Evolutionary conservation across 2,113 vertebrate species (phyloP), one percentile per base, ranked within the genome.

Genomic region (Pandion haliaetus): DNA sequence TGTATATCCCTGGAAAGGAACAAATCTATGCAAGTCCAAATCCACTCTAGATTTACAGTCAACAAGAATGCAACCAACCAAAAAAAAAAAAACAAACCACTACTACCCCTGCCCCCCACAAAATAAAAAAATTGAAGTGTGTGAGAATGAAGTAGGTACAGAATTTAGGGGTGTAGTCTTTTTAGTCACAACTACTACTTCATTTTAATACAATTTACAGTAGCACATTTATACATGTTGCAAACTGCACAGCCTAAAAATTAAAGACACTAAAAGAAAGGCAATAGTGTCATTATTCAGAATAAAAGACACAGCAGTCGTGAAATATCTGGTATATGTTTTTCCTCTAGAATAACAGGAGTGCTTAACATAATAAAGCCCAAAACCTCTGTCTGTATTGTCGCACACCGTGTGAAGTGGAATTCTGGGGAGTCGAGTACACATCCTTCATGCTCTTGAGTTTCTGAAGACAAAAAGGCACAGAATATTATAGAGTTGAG

Each of bases 341-440:
- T 69, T 87, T 65, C 14, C 19, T 5, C 31, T 57, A 45, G 15
- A 84, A 67, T 74, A 47, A 79, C 32, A 59, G 9, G 26, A 66
- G 21, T 45, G 6, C 14, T 91, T 82, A 87, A 87, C 21, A 49
- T 29, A 72, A 73, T 23, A 66, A 52, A 74, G 29, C 3, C 2
- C 38, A 5, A 74, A 93, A 63, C 12, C 28, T 36, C 18, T 44
- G 47, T 40, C 62, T 63, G 10, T 14, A 40, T n/a, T 79, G 28
- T 31, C 72, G 25, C 8, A 82, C 10, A 28, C 9, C 1, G 1
- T 1, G 0, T 14, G 38, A 83, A 66, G 28, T 34, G 5, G 36
- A 87, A 85, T 58, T 76, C 70, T 77, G 34, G 4, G 12, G n/a
- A 58, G 32, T 55, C 3, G 1, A 78, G 14, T 63, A 82, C 17